Conservation (phyloP, 2,888 invertebrate genomes). For the Plebejus melissa region DNA sequence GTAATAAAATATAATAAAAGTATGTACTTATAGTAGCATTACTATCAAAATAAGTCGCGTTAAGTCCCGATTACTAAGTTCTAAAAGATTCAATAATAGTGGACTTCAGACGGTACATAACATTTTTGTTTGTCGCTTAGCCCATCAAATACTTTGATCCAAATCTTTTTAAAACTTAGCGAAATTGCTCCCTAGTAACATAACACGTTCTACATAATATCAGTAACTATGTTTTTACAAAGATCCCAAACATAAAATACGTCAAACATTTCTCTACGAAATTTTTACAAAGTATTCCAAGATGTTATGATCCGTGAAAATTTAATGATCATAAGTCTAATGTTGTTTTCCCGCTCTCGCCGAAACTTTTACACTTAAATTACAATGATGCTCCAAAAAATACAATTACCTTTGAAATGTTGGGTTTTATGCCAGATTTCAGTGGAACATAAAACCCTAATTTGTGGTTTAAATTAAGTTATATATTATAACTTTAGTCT, state of each 20-base stretch:
- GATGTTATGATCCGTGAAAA: conserved; percentile 21
- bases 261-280: background rate
- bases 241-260: background rate
- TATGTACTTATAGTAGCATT: no score
- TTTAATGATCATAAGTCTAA: conserved; percentile 18
- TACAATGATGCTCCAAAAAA: background rate
- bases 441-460: background rate
- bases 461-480: background rate
- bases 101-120: no score
- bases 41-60: no score
- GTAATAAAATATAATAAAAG: no score
- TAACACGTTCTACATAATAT: background rate
- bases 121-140: no score
- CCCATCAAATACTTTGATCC: no score
- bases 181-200: background rate
- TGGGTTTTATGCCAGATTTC: background rate
- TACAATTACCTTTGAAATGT: background rate
- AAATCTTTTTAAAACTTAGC: no score
- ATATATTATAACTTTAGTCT: background rate
- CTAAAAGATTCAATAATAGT: no score
- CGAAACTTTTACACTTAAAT: conserved; percentile 6
- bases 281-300: conserved; percentile 8
- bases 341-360: conserved; percentile 11
- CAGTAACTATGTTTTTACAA: background rate
- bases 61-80: no score